phyloP scores from a whole-genome alignment of 2,797 vertebrate species.

The Oreochromis grahami region DNA sequence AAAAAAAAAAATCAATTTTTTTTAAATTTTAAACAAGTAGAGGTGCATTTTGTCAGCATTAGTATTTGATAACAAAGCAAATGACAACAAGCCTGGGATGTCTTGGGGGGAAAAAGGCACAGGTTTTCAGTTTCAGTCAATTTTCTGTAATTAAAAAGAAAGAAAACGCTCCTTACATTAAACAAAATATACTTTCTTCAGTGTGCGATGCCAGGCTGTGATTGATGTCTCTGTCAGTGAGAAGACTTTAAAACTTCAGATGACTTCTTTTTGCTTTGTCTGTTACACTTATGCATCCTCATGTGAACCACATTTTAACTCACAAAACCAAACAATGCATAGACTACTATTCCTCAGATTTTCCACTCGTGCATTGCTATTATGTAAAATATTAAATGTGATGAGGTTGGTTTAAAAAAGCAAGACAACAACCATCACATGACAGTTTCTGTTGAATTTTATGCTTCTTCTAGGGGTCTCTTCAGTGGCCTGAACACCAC shows the following conservation, averaged over 20 bases:
- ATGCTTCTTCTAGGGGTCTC: slow-evolving; percentile 5
- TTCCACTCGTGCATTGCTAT: not conserved
- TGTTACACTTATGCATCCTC: not conserved
- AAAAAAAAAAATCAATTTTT: not conserved
- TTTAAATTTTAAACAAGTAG: not conserved
- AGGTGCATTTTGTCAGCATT: not conserved
- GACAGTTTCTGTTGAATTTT: not conserved
- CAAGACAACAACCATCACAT: not conserved
- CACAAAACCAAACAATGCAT: not conserved
- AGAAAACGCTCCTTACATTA: not conserved
- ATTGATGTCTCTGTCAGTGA: not conserved
- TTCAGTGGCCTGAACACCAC: not conserved
- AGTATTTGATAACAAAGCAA: not conserved
- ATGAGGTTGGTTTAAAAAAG: not conserved
- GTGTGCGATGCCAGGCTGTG: too few species aligned
- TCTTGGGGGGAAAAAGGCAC: not conserved
- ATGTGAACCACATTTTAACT: not conserved
- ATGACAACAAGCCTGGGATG: not conserved
- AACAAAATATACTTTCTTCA: not conserved
- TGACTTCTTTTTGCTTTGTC: not conserved
- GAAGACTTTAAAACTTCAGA: not conserved
- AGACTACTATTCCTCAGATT: not conserved
- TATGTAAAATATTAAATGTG: not conserved
- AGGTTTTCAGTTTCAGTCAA: fast-evolving
- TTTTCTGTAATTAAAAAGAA: not conserved